Evolutionary conservation across 2,888 invertebrate genomes (phyloP).

Genomic region (Netelia melanura): DNA sequence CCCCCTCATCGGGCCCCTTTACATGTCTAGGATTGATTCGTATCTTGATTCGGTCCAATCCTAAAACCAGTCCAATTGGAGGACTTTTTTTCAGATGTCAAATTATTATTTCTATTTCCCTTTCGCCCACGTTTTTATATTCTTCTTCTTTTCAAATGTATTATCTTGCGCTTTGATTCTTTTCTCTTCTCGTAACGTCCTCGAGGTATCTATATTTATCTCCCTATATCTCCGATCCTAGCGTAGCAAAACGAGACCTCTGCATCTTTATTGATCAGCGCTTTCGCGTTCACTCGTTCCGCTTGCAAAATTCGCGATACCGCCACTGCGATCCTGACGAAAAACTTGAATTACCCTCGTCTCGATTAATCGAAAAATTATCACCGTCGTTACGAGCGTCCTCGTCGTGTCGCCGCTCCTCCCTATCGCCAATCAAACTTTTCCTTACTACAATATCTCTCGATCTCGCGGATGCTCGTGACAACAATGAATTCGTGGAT

Average conservation of each 20-base stretch:
- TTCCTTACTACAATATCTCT: not conserved
- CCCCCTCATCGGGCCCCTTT: constrained; percentile 74
- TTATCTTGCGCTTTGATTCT: not conserved
- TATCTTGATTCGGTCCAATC: not conserved
- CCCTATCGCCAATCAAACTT: not conserved
- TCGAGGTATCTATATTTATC: not conserved
- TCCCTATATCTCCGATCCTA: not conserved
- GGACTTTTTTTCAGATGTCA: not conserved
- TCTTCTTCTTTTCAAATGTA: not conserved
- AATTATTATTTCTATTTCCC: too few species aligned
- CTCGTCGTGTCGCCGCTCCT: not conserved
- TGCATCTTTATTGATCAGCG: constrained; percentile 50
- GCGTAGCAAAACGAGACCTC: not conserved
- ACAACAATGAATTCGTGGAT: not conserved
- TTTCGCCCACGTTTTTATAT: not conserved
- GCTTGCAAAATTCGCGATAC: not conserved
- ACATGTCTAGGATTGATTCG: constrained; percentile 70
- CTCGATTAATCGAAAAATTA: not conserved
- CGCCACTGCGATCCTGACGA: not conserved
- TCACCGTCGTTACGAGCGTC: not conserved
- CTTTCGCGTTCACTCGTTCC: constrained; percentile 10
- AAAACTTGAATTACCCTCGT: not conserved
- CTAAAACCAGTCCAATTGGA: not conserved
- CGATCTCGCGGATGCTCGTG: not conserved
- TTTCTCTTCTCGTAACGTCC: not conserved